Conservation (phyloP, 2,113 vertebrate genomes). For the Raja brachyura region DNA sequence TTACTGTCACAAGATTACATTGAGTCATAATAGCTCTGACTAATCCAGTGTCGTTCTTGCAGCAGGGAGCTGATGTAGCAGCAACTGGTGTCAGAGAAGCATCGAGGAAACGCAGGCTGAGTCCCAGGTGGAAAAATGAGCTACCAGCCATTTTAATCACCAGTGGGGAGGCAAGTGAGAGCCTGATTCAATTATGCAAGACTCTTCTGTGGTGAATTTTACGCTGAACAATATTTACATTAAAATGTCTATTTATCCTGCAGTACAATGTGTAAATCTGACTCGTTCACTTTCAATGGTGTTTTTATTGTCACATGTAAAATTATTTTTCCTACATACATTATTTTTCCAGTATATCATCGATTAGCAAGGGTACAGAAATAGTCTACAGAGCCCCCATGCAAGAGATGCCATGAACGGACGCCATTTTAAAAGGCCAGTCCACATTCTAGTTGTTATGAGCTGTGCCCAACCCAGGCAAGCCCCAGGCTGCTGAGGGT, state of each 20-base stretch:
- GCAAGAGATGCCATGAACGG: too few species aligned
- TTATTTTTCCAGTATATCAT: too few species aligned
- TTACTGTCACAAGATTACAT: background rate
- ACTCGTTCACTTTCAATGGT: background rate
- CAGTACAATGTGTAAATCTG: background rate
- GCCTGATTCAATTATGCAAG: background rate
- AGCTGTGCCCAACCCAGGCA: too few species aligned
- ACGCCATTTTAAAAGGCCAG: too few species aligned
- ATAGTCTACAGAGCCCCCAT: too few species aligned
- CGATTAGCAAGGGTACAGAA: too few species aligned
- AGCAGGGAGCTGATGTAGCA: background rate
- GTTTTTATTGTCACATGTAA: too few species aligned
- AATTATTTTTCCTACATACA: too few species aligned
- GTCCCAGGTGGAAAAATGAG: background rate
- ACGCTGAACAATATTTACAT: background rate
- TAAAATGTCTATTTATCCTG: background rate
- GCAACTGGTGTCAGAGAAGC: background rate
- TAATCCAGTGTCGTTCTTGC: background rate
- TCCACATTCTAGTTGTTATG: too few species aligned
- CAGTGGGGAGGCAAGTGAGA: background rate
- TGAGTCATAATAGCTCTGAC: background rate
- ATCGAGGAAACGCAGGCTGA: background rate
- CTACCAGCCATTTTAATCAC: background rate
- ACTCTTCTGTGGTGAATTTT: background rate
- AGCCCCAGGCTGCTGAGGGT: too few species aligned